Evolutionary conservation across 2,888 invertebrate species (phyloP).

Genomic region (Tenthredo scrophulariae): DNA sequence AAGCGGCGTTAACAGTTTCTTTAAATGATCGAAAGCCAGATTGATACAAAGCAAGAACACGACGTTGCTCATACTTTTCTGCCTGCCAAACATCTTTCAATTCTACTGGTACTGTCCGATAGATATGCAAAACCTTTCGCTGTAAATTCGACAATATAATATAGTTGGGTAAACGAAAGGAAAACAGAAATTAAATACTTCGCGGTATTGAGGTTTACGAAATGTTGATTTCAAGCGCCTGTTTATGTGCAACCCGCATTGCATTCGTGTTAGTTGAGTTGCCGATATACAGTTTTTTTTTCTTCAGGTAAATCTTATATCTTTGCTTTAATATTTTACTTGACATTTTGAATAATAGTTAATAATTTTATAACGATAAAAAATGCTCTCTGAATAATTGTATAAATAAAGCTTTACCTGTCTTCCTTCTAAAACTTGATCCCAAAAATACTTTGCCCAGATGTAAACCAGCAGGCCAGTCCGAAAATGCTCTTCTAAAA

Average conservation of each 20-base stretch:
- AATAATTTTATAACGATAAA: not conserved
- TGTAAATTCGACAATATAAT: conserved; percentile 2
- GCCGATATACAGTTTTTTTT: not conserved
- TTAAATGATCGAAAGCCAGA: conserved; percentile 14
- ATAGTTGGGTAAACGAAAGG: not conserved
- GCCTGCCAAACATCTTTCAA: conserved; percentile 4
- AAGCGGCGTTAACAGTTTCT: conserved; percentile 15
- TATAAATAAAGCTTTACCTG: conserved; percentile 13
- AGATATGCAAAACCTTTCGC: conserved; percentile 11
- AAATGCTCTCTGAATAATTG: not conserved
- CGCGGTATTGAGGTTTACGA: not conserved
- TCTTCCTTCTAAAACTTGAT: conserved; percentile 20
- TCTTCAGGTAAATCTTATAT: too few species aligned
- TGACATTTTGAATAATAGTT: not conserved
- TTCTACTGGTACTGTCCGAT: conserved; percentile 15
- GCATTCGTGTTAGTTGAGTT: not conserved
- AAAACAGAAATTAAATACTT: not conserved
- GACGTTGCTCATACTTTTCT: conserved; percentile 12
- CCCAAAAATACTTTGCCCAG: conserved; percentile 42
- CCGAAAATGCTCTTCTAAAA: conserved; percentile 38
- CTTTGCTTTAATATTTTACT: too few species aligned
- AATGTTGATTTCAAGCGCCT: not conserved
- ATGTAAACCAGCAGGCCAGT: conserved; percentile 27
- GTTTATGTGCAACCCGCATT: not conserved
- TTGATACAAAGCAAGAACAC: conserved; percentile 15